These are phyloP conservation scores for Nasonovia ribisnigri DNA, from an alignment of 2,888 invertebrate species.

Conservation along the genomic window DNA sequence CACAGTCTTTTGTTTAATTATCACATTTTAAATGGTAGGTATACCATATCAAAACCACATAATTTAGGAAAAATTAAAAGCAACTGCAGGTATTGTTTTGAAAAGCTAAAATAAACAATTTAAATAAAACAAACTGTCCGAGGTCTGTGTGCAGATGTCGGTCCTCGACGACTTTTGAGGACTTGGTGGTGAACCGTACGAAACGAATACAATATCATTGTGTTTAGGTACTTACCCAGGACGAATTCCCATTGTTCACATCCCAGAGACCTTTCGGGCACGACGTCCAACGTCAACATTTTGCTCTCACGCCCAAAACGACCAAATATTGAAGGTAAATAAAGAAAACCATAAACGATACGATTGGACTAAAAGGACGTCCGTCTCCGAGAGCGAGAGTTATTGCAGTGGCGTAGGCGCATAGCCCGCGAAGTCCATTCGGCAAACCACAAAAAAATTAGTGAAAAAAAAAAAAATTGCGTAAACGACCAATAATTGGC, in stretches of 20 bases:
- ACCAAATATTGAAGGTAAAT: not conserved
- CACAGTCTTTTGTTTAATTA: not conserved
- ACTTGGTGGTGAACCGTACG: not conserved
- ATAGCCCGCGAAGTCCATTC: not conserved
- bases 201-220: not conserved
- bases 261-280: slow-evolving; percentile 94
- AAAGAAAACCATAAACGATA: slow-evolving; percentile 17
- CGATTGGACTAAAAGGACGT: not conserved
- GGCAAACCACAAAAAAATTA: not conserved
- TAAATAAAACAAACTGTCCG: not conserved
- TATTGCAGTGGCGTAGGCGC: not conserved
- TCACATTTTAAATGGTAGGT: not conserved
- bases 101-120: not conserved
- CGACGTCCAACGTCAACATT: slow-evolving; percentile 97
- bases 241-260: slow-evolving; percentile 99
- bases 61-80: not conserved
- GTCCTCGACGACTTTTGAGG: not conserved
- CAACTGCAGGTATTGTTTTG: not conserved
- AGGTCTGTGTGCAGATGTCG: not conserved
- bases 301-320: slow-evolving; percentile 34
- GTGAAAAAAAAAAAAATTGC: not conserved
- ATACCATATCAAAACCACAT: not conserved
- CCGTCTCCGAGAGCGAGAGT: not conserved
- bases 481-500: not conserved
- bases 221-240: slow-evolving; percentile 82